Evolutionary conservation across 2,888 invertebrate species (phyloP), one percentile per base, ranked within the genome.

Genomic region (Neoascia interrupta): DNA sequence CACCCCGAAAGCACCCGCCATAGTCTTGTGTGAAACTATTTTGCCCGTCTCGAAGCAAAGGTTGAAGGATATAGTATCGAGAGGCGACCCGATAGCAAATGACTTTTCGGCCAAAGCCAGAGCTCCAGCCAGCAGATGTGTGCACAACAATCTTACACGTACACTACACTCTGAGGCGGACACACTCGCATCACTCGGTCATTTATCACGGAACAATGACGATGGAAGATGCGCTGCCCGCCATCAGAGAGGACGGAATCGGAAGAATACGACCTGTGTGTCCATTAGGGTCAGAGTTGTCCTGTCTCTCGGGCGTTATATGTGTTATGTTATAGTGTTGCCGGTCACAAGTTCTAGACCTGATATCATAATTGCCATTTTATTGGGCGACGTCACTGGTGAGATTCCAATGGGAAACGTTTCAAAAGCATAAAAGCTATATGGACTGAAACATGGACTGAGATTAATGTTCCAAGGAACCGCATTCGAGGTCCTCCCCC

Each of bases 281-380:
- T 79, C 73, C 79, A 79, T 79, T 79, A 79, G 61, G 79, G 79
- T 79, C 79, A 79, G 66, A 61, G 66, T 61, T 79, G 66, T 51
- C 70, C 54, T 79, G 79, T 72, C 61, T 66, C 61, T 16, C 31
- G 54, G 21, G 18, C 39, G 18, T n/a, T 47, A 28, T 37, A 19
- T 51, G 10, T 39, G 51, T 36, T 37, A 23, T 13, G 19, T 11
- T n/a, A n/a, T n/a, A n/a, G n/a, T 23, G 37, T n/a, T 37, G 36
- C 45, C 18, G 31, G 43, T 10, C 56, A 39, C 16, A 26, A n/a
- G n/a, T n/a, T 60, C 41, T 36, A 53, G 53, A 45, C 54, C 47
- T 66, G 75, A 79, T 79, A 79, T 79, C 79, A 79, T 79, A 79
- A 79, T 79, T 79, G 79, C 79, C 79, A 79, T 79, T 72, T 79